Percentiles rank a stretch among this genome's conserved stretches.
These are phyloP conservation scores for Branchipolynoe longqiensis DNA, from an alignment of 2,888 invertebrate genomes.

Conservation along the genomic window DNA sequence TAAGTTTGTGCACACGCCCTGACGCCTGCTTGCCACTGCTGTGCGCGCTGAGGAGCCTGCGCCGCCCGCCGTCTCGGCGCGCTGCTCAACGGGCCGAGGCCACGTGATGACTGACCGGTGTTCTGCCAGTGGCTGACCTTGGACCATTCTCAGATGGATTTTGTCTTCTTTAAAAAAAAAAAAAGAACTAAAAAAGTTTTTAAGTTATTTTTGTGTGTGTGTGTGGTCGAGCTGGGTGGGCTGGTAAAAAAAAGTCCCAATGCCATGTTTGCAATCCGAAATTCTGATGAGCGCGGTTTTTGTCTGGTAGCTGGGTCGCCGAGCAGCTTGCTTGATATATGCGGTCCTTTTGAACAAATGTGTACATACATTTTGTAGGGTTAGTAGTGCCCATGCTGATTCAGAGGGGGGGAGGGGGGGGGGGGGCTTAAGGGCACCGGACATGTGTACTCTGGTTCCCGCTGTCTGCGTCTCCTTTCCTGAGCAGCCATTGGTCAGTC, in stretches of 20 bases:
- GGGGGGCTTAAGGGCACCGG: too few relatives aligned
- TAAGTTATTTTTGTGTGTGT: too few relatives aligned
- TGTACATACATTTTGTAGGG: constrained; percentile 4
- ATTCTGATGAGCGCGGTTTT: background rate
- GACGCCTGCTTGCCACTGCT: too few relatives aligned
- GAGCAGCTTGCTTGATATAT: background rate
- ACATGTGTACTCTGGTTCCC: too few relatives aligned
- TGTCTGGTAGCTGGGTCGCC: background rate
- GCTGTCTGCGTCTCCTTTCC: background rate
- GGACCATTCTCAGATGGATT: too few relatives aligned
- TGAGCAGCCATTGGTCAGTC: constrained; percentile 9
- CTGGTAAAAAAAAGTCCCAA: background rate
- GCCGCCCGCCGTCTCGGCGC: background rate
- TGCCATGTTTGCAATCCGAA: background rate
- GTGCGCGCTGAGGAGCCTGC: background rate
- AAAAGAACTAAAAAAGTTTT: too few relatives aligned
- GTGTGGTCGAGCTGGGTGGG: too few relatives aligned
- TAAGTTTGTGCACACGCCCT: too few relatives aligned
- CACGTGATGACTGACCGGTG: too few relatives aligned
- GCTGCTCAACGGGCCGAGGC: background rate
- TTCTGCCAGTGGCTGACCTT: too few relatives aligned
- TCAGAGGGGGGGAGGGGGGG: too few relatives aligned
- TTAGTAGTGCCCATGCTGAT: background rate
- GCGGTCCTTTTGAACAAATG: background rate
- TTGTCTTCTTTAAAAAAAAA: too few relatives aligned